Conservation (phyloP, 2,113 vertebrate species). For the Nibea coibor region DNA sequence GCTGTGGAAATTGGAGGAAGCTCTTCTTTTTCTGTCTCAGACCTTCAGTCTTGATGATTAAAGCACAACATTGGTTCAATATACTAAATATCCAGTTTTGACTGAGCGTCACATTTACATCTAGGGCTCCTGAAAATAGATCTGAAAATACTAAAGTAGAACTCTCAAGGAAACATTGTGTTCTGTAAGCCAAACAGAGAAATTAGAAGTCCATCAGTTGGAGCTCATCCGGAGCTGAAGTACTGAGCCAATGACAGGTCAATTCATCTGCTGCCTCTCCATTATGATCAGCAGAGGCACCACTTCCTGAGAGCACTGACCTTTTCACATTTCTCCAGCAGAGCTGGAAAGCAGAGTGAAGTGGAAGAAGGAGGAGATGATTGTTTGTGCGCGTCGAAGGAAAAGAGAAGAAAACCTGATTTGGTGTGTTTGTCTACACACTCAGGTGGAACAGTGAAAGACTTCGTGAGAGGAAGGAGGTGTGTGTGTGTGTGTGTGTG, state of each 20-base stretch:
- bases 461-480: background rate
- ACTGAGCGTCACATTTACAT: constrained; percentile 5
- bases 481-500: background rate
- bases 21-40: background rate
- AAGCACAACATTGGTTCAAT: background rate
- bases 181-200: background rate
- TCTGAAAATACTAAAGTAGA: background rate
- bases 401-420: background rate
- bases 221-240: constrained; percentile 34
- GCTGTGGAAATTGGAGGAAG: background rate
- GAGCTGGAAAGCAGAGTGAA: background rate
- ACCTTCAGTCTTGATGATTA: background rate
- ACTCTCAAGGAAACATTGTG: background rate
- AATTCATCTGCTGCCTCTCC: constrained; percentile 47
- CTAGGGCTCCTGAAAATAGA: background rate
- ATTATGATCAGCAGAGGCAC: constrained; percentile 29
- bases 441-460: constrained; percentile 1
- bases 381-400: background rate
- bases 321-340: constrained; percentile 24
- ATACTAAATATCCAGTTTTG: background rate
- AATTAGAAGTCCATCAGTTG: constrained; percentile 41
- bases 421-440: background rate
- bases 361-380: background rate
- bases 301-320: constrained; percentile 47
- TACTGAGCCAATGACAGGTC: constrained; percentile 48